phyloP scores from a whole-genome alignment of 2,888 invertebrate species.

The Caenorhabditis becei region DNA sequence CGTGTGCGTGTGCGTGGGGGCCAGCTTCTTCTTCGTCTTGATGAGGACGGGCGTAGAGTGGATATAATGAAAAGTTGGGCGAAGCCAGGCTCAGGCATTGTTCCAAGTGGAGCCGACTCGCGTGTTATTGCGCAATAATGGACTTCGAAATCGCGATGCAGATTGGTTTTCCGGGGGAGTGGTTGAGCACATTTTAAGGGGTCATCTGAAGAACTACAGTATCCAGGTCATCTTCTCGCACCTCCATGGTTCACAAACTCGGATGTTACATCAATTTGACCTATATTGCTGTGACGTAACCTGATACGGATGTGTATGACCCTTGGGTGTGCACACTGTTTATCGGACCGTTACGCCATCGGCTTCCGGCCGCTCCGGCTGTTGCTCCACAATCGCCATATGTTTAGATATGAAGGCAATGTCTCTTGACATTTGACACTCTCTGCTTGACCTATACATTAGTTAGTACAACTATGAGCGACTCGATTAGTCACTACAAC shows the following conservation, averaged over 20 bases:
- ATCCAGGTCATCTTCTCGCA: not conserved
- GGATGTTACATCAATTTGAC: not conserved
- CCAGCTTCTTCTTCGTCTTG: slow-evolving; percentile 16
- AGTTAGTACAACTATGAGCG: slow-evolving; percentile 13
- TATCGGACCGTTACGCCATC: not conserved
- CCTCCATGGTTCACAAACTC: slow-evolving; percentile 1
- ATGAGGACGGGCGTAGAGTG: slow-evolving; percentile 15
- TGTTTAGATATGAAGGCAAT: slow-evolving; percentile 30
- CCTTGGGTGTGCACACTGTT: not conserved
- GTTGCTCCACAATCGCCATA: slow-evolving; percentile 18
- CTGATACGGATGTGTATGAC: slow-evolving; percentile 13
- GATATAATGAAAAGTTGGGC: slow-evolving; percentile 50
- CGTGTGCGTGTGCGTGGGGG: slow-evolving; percentile 12
- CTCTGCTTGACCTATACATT: slow-evolving; percentile 12
- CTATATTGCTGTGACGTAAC: slow-evolving; percentile 25
- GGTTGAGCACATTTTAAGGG: not conserved
- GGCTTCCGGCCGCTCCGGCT: slow-evolving; percentile 13
- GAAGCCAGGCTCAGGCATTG: slow-evolving; percentile 11
- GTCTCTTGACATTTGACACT: slow-evolving; percentile 28
- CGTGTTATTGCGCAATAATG: slow-evolving; percentile 49
- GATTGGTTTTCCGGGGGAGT: slow-evolving; percentile 9
- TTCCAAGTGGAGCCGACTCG: slow-evolving; percentile 17
- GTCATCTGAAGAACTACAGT: not conserved
- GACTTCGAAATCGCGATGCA: not conserved
- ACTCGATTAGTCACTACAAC: slow-evolving; percentile 1